These are phyloP conservation scores for Amia ocellicauda DNA, from an alignment of 2,113 vertebrate species.

Conservation along the genomic window DNA sequence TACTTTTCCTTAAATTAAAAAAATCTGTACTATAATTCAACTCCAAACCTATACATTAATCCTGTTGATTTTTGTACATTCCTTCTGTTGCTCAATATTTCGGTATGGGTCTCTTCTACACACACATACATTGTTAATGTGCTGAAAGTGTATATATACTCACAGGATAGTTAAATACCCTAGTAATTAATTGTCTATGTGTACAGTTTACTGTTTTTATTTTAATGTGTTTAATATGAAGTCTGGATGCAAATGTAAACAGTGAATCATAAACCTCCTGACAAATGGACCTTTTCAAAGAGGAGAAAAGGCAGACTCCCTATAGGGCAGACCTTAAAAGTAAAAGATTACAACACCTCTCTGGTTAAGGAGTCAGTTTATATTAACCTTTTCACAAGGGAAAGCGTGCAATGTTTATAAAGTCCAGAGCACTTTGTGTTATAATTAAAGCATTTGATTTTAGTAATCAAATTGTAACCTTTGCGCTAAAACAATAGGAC, in stretches of 20 bases:
- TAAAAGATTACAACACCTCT: constrained; percentile 48
- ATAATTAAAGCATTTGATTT: background rate
- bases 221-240: constrained; percentile 11
- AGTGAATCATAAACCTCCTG: constrained; percentile 59
- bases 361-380: constrained; percentile 43
- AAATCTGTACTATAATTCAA: too few relatives aligned
- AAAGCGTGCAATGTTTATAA: constrained; percentile 38
- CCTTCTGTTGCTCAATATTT: background rate
- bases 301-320: constrained; percentile 68
- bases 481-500: background rate
- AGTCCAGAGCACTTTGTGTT: constrained; percentile 36
- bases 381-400: constrained; percentile 43
- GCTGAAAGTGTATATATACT: too few relatives aligned
- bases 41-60: too few relatives aligned
- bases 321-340: constrained; percentile 51
- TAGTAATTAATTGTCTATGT: constrained; percentile 47
- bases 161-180: constrained; percentile 39
- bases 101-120: too few relatives aligned
- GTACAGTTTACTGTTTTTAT: constrained; percentile 58
- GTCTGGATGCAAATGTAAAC: constrained; percentile 53
- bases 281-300: constrained; percentile 61
- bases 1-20: too few relatives aligned
- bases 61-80: too few relatives aligned
- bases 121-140: too few relatives aligned
- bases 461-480: background rate